Conservation (phyloP, 1,140 invertebrate genomes). For the Diploscapter pachys region DNA sequence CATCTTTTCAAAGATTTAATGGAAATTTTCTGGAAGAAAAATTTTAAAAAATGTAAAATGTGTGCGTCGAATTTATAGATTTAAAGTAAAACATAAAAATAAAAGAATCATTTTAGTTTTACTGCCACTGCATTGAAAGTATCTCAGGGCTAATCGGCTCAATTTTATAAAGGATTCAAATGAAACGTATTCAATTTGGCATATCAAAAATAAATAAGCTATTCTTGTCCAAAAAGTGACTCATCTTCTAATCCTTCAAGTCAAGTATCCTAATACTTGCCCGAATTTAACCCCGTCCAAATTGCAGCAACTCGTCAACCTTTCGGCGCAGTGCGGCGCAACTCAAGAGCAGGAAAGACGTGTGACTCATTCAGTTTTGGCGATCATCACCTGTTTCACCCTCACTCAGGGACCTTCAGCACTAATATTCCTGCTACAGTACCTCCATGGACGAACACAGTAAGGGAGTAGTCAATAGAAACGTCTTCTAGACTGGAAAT, state of each 20-base stretch:
- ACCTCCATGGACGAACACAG: slow-evolving; percentile 7
- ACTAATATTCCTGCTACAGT: slow-evolving; percentile 11
- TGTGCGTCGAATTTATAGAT: neutral
- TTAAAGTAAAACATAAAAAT: neutral
- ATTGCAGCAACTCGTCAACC: neutral
- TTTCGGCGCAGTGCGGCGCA: neutral
- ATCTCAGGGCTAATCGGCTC: too few relatives aligned
- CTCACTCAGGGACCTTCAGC: slow-evolving; percentile 34
- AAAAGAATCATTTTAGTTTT: neutral
- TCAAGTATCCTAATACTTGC: too few relatives aligned
- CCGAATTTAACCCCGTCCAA: too few relatives aligned
- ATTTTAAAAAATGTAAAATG: neutral
- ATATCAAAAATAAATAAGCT: neutral
- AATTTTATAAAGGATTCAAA: too few relatives aligned
- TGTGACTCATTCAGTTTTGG: slow-evolving; percentile 29
- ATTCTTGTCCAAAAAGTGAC: too few relatives aligned
- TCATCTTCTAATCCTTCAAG: too few relatives aligned
- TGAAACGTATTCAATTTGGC: neutral
- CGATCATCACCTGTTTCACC: slow-evolving; percentile 33
- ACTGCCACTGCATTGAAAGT: too few relatives aligned
- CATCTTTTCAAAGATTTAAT: too few relatives aligned
- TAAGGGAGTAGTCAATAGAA: neutral
- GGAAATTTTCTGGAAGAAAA: neutral
- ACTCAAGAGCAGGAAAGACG: slow-evolving; percentile 31
- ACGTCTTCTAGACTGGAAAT: neutral